Evolutionary conservation across 2,113 vertebrate genomes (phyloP).

Genomic region (Arenaria interpres): DNA sequence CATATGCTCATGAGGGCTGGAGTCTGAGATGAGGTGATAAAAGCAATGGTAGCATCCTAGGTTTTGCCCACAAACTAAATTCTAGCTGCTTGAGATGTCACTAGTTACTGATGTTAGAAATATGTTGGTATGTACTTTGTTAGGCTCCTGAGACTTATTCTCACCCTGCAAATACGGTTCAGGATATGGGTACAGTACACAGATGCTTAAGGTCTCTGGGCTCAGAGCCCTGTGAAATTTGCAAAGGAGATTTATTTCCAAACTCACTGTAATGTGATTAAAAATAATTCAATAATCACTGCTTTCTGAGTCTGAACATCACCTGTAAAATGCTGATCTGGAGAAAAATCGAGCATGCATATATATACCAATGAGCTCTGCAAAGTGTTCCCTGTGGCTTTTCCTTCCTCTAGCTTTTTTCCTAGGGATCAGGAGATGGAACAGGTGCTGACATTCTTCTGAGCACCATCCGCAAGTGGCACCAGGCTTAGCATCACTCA

Average conservation of each 20-base stretch:
- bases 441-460: neutral
- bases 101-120: neutral
- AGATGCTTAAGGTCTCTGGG: neutral
- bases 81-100: neutral
- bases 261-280: neutral
- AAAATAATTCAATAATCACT: neutral
- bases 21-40: neutral
- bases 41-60: neutral
- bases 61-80: neutral
- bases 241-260: neutral
- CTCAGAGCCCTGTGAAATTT: neutral
- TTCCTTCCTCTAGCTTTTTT: neutral
- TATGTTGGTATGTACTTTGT: neutral
- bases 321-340: neutral
- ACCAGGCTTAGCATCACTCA: neutral
- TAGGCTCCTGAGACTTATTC: neutral
- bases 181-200: neutral
- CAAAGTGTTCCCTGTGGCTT: neutral
- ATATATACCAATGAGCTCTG: neutral
- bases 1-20: neutral
- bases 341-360: accelerated
- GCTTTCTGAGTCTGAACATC: neutral
- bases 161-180: neutral
- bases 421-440: neutral
- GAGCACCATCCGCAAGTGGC: neutral